Conservation (phyloP, 2,888 invertebrate species). For the Nyleta sp. region DNA sequence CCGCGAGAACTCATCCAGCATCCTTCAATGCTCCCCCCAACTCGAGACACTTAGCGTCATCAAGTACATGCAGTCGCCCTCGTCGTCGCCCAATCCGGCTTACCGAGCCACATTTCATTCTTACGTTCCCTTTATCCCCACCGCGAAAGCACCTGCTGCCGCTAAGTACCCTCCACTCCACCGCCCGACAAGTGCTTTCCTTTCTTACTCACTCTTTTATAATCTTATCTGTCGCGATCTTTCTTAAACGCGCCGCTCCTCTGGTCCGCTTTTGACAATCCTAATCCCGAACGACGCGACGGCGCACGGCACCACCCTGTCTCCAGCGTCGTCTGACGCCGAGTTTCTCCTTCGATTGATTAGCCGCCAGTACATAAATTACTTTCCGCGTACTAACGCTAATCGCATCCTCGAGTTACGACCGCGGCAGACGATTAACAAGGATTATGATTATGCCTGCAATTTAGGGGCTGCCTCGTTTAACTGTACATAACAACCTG, state of each 20-base stretch:
- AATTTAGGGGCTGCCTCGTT: conserved; percentile 39
- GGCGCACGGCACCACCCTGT: conserved; percentile 46
- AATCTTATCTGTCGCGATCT: conserved; percentile 58
- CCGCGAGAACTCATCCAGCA: conserved; percentile 65
- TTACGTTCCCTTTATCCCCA: conserved; percentile 65
- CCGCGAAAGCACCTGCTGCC: conserved; percentile 49
- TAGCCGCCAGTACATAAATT: conserved; percentile 53
- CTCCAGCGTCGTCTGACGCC: conserved; percentile 39
- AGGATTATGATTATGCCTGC: conserved; percentile 26
- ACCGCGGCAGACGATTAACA: conserved; percentile 22
- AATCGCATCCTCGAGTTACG: conserved; percentile 34
- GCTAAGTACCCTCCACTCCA: conserved; percentile 52
- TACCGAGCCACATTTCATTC: conserved; percentile 67
- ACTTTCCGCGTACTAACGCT: conserved; percentile 40
- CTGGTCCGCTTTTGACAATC: conserved; percentile 34
- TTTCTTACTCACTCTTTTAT: conserved; percentile 57
- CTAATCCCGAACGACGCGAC: conserved; percentile 29
- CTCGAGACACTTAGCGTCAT: conserved; percentile 47
- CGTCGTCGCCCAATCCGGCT: conserved; percentile 65
- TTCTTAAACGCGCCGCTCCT: conserved; percentile 28
- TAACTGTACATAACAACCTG: conserved; percentile 44
- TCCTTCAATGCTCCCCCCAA: conserved; percentile 65
- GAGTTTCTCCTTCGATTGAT: conserved; percentile 62
- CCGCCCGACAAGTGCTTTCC: conserved; percentile 53
- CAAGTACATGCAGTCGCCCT: conserved; percentile 63